These are phyloP conservation scores for Ips typographus DNA, from an alignment of 1,140 invertebrate species.

Conservation along the genomic window DNA sequence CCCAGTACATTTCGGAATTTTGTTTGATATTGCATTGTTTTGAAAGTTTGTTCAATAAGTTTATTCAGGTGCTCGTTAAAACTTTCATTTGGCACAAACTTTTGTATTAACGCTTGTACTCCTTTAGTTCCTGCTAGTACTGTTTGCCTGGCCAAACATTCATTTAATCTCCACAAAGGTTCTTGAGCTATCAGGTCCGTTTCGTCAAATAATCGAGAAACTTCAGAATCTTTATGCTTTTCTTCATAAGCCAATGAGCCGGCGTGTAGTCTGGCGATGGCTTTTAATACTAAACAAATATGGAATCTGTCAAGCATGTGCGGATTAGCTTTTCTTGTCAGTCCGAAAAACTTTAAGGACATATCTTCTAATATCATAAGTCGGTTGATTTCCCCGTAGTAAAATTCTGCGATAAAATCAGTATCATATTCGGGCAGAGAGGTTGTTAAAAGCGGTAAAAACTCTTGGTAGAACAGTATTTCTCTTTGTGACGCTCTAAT, in stretches of 20 bases:
- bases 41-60: conserved; percentile 9
- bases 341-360: conserved; percentile 12
- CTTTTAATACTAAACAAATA: conserved; percentile 20
- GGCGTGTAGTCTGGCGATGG: conserved; percentile 22
- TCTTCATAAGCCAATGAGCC: conserved; percentile 6
- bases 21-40: conserved; percentile 17
- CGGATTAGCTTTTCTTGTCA: conserved; percentile 14
- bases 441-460: conserved; percentile 3
- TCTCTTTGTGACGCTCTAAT: conserved; percentile 10
- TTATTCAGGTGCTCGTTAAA: background rate
- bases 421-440: conserved; percentile 1
- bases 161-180: conserved; percentile 6
- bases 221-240: background rate
- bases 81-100: conserved; percentile 1
- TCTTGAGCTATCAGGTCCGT: conserved; percentile 10
- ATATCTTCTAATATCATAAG: conserved; percentile 29
- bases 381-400: background rate
- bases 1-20: conserved; percentile 23
- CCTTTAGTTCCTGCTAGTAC: conserved; percentile 16
- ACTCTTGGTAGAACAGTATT: conserved; percentile 12
- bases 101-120: conserved; percentile 13
- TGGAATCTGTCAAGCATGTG: conserved; percentile 26
- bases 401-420: conserved; percentile 19
- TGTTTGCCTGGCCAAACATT: background rate
- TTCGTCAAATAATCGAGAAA: conserved; percentile 5